Base-by-base conservation (phyloP, 2,113 vertebrate genomes). In the Hepsetus odoe region DNA sequence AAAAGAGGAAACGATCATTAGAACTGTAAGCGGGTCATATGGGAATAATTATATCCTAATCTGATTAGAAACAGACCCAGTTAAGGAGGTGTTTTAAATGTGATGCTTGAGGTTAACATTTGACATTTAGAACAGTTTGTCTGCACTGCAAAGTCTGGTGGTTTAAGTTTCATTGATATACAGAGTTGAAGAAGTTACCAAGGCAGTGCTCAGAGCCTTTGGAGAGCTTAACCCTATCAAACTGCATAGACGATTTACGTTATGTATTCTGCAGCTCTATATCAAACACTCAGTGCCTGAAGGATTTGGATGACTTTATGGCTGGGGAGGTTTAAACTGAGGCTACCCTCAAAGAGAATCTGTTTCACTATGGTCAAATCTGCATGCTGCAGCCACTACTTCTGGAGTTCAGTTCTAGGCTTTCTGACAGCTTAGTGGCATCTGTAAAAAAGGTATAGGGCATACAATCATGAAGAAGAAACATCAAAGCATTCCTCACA, bases 401-500 rank as follows among this genome's bases (percentile, higher is more conserved):
- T 65, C 61, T 65, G 35, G 35, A 33, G 22, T 30, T 1, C 4
- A 20, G 62, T 58, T 46, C 2, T 5, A 7, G 59, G 59, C 59
- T 65, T 65, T 65, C 61, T 35, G 35, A 49, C 42, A 35, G 42
- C 28, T 24, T 35, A 2, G 20, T 33, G 35, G 61, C 8, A 9
- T 65, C 16, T 38, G 28, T n/a, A 62, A 46, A 8, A 38, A 46
- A 20, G 38, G 61, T 73, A 61, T 30, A 49, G n/a, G 20, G 26
- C 20, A 53, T 26, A 51, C 2, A 30, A 26, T 51, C 20, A 28
- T 26, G 44, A 14, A 65, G 73, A 65, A 30, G n/a, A 80, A 80
- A 80, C 30, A 74, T 74, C 30, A 61, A 40, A 46, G 64, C 40
- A 68, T 65, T 46, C 46, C 44, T 40, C 51, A 42, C 6, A 61